Evolutionary conservation across 2,797 vertebrate species (phyloP).

Genomic region (Pyrocephalus nanus): DNA sequence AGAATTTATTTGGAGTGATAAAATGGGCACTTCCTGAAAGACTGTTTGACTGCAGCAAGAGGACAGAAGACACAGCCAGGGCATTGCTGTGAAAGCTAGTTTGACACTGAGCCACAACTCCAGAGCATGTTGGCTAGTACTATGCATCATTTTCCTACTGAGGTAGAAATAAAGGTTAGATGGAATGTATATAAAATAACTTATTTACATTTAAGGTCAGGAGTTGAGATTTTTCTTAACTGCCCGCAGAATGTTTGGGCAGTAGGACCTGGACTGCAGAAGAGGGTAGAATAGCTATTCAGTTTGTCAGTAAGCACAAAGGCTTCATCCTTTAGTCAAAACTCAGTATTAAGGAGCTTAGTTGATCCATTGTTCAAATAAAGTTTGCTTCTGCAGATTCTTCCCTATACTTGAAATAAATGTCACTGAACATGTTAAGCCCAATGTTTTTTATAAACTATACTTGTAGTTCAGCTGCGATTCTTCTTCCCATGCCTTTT

Average conservation of each 20-base stretch:
- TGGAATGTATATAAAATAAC: background rate
- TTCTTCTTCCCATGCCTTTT: background rate
- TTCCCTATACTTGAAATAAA: background rate
- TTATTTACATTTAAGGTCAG: background rate
- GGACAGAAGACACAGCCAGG: background rate
- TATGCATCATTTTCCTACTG: background rate
- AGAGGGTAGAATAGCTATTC: background rate
- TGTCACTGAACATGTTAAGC: background rate
- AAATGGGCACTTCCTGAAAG: background rate
- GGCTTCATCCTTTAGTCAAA: background rate
- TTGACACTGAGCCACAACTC: background rate
- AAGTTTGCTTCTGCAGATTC: background rate
- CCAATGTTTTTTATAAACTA: background rate
- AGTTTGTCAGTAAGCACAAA: background rate
- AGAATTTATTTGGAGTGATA: background rate
- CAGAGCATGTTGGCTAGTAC: background rate
- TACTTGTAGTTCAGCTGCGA: background rate
- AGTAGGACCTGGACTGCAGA: background rate
- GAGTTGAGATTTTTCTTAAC: background rate
- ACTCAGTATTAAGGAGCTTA: background rate
- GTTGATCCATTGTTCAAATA: background rate
- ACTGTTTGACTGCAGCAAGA: background rate
- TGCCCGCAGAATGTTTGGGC: background rate
- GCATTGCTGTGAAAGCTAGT: background rate
- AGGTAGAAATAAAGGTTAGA: background rate